These are phyloP conservation scores for Metallyticus violacea DNA, from an alignment of 2,888 invertebrate genomes.

Conservation along the genomic window DNA sequence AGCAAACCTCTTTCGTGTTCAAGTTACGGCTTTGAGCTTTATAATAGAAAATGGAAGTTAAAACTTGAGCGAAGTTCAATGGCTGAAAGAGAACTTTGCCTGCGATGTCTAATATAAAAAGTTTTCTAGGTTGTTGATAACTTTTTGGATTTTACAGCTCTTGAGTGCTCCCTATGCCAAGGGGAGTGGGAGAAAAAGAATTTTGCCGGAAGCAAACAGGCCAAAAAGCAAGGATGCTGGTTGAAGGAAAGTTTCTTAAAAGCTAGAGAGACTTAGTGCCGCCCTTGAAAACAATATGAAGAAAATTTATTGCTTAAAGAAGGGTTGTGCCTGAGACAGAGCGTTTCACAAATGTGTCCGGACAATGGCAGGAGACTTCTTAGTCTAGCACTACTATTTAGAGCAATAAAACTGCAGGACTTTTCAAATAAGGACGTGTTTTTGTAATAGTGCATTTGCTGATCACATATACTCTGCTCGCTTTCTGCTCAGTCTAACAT, in stretches of 20 bases:
- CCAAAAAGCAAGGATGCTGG: background rate
- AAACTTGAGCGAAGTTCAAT: background rate
- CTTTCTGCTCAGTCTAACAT: too few species aligned
- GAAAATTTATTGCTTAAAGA: background rate
- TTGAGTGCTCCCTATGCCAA: background rate
- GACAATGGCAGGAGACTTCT: too few species aligned
- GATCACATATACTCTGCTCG: too few species aligned
- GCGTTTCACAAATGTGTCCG: too few species aligned
- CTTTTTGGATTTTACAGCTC: background rate
- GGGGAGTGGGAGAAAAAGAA: background rate
- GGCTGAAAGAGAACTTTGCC: background rate
- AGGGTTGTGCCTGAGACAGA: background rate
- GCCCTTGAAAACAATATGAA: background rate
- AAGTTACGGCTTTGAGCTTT: background rate
- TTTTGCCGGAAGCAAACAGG: constrained; percentile 3
- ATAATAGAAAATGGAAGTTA: background rate
- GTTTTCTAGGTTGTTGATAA: constrained; percentile 2
- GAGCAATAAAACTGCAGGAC: too few species aligned
- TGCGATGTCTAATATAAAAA: background rate
- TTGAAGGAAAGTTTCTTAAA: background rate
- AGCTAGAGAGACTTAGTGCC: background rate
- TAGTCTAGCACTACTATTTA: too few species aligned
- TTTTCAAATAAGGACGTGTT: too few species aligned
- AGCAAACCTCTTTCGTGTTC: background rate
- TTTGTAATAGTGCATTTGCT: too few species aligned